Base-by-base conservation (phyloP, 2,888 invertebrate species). In the Hedychridium roseum region DNA sequence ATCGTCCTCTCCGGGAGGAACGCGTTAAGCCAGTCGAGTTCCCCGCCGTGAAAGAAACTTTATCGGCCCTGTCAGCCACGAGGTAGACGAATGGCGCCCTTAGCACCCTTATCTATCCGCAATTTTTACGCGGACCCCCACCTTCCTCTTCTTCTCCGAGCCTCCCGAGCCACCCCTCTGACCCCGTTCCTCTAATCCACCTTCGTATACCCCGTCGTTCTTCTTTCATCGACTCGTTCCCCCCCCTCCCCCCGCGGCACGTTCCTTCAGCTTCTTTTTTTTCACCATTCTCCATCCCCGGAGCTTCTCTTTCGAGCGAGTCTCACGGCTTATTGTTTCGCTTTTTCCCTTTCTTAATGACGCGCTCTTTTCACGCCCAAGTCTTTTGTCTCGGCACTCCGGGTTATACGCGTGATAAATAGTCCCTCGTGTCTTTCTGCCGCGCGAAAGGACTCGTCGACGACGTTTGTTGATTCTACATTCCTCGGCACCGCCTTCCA, bases 1-100 rank as follows among this genome's bases (percentile, higher is more conserved):
- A 48, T n/a, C n/a, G n/a, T n/a, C n/a, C n/a, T n/a, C n/a, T n/a
- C n/a, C n/a, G n/a, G n/a, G n/a, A 28, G 46, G 49, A 49, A 45
- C 31, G 54, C 44, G 57, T 60, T 63, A 61, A 60, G 59, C 65
- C 57, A 60, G 54, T 59, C 44, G 40, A 51, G 49, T 45, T 54
- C 50, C n/a, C n/a, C n/a, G 42, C 50, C 37, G 54, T 41, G 54
- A 57, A 60, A 66, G 65, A 65, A 68, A 61, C 58, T 66, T 68
- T 68, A 68, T 68, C 68, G 62, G 54, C 46, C 47, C 66, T 64
- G 66, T 68, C 68, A 65, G 54, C 46, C 48, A 37, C 54, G 57
- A 53, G 53, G 64, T 57, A 66, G 62, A 68, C 65, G 65, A 66
- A 68, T 65, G 62, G 61, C 65, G 49, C 53, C 62, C 57, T 66